Evolutionary conservation across 2,888 invertebrate species (phyloP).

Genomic region (Suillia variegata): DNA sequence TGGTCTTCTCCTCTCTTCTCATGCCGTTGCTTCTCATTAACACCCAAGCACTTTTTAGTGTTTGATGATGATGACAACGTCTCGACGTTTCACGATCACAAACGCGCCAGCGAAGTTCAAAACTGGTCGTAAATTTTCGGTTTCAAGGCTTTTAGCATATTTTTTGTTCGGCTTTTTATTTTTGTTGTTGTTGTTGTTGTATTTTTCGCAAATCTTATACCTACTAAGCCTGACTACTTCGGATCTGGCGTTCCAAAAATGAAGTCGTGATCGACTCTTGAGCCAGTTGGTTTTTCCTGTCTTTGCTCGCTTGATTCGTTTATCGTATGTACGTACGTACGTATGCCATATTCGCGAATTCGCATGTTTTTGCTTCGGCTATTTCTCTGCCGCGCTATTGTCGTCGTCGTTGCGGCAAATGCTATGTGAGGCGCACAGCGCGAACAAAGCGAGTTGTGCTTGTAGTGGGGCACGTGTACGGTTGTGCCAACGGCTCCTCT

Average conservation of each 20-base stretch:
- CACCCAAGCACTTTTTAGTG: neutral
- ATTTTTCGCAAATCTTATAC: too few relatives aligned
- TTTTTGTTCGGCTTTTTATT: too few relatives aligned
- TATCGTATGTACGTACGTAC: too few relatives aligned
- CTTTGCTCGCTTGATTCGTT: too few relatives aligned
- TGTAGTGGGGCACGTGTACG: slow-evolving; percentile 61
- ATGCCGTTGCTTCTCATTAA: neutral
- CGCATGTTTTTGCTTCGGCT: neutral
- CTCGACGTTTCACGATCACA: too few relatives aligned
- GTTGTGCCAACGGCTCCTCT: slow-evolving; percentile 30
- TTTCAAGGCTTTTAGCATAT: too few relatives aligned
- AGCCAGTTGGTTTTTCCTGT: neutral
- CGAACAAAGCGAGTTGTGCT: slow-evolving; percentile 23
- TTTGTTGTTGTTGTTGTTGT: too few relatives aligned
- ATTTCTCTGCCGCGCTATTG: neutral
- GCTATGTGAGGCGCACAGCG: slow-evolving; percentile 3
- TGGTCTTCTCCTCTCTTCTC: neutral
- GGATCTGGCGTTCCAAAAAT: too few relatives aligned
- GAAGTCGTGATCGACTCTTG: slow-evolving; percentile 6
- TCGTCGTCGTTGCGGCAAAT: slow-evolving; percentile 11
- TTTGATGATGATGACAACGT: too few relatives aligned
- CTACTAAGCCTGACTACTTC: too few relatives aligned
- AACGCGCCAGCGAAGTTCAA: too few relatives aligned
- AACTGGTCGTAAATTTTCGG: neutral
- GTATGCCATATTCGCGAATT: neutral